Evolutionary conservation across 2,113 vertebrate genomes (phyloP), one percentile per base, ranked within the genome.

Genomic region (Anhinga rufa): DNA sequence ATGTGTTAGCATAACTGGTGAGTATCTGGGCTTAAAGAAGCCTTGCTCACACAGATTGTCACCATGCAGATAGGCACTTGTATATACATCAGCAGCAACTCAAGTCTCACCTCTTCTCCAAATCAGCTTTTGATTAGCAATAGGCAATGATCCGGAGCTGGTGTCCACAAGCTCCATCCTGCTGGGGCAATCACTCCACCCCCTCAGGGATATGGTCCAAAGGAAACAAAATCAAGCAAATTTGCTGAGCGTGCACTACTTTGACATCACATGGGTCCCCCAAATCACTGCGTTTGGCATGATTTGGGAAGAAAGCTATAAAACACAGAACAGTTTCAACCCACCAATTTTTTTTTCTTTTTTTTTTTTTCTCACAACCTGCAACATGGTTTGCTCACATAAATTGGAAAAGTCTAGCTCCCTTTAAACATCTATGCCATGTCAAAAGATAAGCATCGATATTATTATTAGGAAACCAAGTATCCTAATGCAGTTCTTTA

Each of bases 331-430:
- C 9, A 48, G 15, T 60, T 84, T 76, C 49, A 66, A 77, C 3
- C 11, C 24, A 60, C 1, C 2, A 2, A 4, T 7, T 32, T 34
- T 38, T 49, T 34, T 28, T 15, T 2, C 17, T 19, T 4, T 26
- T 16, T 48, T 38, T 49, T 31, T 10, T 54, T 55, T 2, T 12
- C 6, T 9, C 32, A 46, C 10, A 60, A 92, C 11, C 17, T 78
- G n/a, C 0, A 0, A 26, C 0, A 0, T 12, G 14, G 7, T 60
- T 92, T 76, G 17, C 15, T 82, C 20, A 79, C 0, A 0, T 48
- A 40, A 68, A 60, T 36, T 49, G 65, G 38, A 60, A 28, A 84
- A 66, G 14, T 38, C 58, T 58, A 76, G 16, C 9, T 5, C 24
- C 11, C 46, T 66, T 51, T 44, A 80, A 93, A 70, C 11, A 75